Base-by-base conservation (phyloP, 2,113 vertebrate species). In the Microcebus murinus region DNA sequence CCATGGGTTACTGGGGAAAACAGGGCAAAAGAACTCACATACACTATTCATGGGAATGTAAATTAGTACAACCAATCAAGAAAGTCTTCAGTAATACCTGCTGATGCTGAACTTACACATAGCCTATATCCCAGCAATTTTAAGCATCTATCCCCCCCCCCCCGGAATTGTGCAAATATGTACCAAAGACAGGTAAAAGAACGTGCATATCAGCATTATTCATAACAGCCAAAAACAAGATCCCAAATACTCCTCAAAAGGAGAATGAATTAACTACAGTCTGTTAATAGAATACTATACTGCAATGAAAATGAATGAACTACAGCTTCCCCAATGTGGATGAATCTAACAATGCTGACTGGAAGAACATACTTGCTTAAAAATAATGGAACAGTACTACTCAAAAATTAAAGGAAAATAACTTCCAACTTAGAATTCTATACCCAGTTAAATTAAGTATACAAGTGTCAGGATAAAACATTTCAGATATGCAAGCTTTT, bases 211-310 rank as follows among this genome's bases (percentile, higher is more conserved):
- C 77, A 94, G 20, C 15, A 45, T 71, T 83, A 90, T 67, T 77
- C 55, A 74, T 39, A 81, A 88, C 39, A 80, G 31, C 20, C 52
- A 20, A 3, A 91, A 89, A 81, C 27, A 76, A 15, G 39, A 76
- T 77, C 80, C n/a, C 48, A 71, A 80, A 81, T 57, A 94, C 14
- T 82, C 71, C 83, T 61, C 61, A 87, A 93, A 96, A 96, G 36
- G 67, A 93, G 13, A 92, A 92, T 15, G 12, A 94, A 89, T 70
- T 76, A 57, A 73, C 20, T 50, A 34, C 76, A 21, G 29, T 42
- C n/a, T 50, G 70, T 50, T 50, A 63, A 87, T 12, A 93, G 67
- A 87, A 50, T 74, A 84, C 31, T 48, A 67, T 3, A 55, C 0
- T 61, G 59, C 50, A 89, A 88, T 50, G 67, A 91, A 71, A 70